phyloP scores from a whole-genome alignment of 2,797 vertebrate genomes.

The Scolopax bukidnonensis region DNA sequence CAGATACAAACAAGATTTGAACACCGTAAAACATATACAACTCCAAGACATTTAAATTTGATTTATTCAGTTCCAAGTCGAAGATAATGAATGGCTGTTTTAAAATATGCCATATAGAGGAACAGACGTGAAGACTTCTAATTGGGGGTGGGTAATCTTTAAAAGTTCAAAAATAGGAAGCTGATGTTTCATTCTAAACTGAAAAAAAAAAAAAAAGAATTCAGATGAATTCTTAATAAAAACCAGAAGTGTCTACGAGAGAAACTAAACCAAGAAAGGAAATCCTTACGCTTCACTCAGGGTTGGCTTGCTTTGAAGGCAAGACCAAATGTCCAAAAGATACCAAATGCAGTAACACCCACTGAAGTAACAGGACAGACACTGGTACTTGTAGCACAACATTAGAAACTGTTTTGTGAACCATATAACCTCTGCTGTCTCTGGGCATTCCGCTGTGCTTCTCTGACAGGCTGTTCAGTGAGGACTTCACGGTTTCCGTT shows the following conservation, averaged over 20 bases:
- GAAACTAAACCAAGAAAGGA: background rate
- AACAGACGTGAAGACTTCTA: background rate
- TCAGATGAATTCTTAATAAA: background rate
- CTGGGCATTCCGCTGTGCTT: background rate
- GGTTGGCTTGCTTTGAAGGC: background rate
- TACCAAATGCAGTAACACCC: background rate
- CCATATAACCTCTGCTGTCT: background rate
- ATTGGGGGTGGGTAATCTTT: background rate
- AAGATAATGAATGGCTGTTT: background rate
- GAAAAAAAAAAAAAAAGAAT: background rate
- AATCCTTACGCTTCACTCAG: background rate
- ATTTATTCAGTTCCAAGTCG: background rate
- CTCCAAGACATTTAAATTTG: background rate
- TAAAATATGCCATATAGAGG: background rate
- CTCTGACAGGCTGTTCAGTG: background rate
- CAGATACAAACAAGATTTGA: background rate
- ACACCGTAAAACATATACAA: background rate
- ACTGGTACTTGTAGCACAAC: background rate
- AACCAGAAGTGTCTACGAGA: background rate
- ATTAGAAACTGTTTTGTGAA: background rate
- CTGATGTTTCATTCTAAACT: background rate
- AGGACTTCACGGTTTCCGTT: background rate
- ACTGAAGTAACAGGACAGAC: background rate
- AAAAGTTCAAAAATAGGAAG: background rate
- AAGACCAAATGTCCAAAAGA: background rate